Evolutionary conservation across 2,113 vertebrate genomes (phyloP).

Genomic region (Datnioides undecimradiatus): DNA sequence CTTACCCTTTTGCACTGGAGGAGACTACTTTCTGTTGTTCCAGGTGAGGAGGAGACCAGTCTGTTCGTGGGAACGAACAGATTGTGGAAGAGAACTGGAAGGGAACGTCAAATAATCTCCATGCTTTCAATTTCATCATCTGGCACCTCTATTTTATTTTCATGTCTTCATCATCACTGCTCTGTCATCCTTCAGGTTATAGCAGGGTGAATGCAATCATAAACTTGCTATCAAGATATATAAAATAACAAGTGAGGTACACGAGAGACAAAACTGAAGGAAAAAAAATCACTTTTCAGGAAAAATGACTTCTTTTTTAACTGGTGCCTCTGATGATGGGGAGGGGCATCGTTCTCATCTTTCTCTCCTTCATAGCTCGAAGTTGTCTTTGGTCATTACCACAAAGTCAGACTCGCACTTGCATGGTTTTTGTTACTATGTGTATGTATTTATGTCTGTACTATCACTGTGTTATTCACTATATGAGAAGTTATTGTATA

Average conservation of each 20-base stretch:
- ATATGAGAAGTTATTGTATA: slow-evolving; percentile 64
- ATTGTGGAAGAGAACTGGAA: slow-evolving; percentile 35
- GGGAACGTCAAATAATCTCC: background rate
- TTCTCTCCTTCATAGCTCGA: slow-evolving; percentile 23
- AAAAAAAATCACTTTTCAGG: slow-evolving; percentile 34
- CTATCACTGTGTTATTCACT: slow-evolving; percentile 73
- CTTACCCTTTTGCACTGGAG: slow-evolving; percentile 75
- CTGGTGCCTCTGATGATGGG: slow-evolving; percentile 12
- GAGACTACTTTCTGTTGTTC: slow-evolving; percentile 62
- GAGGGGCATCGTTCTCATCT: background rate
- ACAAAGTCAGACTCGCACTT: slow-evolving; percentile 56
- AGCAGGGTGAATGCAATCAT: slow-evolving; percentile 1
- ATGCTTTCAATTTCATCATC: slow-evolving; percentile 4
- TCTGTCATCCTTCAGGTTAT: background rate
- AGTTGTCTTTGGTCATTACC: slow-evolving; percentile 26
- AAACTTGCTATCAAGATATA: slow-evolving; percentile 17
- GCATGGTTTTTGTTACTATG: slow-evolving; percentile 70
- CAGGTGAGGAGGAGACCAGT: slow-evolving; percentile 34
- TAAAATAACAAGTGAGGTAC: background rate
- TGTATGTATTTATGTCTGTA: slow-evolving; percentile 74
- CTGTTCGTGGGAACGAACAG: slow-evolving; percentile 26
- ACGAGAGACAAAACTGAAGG: slow-evolving; percentile 41
- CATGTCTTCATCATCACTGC: slow-evolving; percentile 35
- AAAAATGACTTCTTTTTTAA: slow-evolving; percentile 33
- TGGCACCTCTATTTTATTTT: background rate